A percentile compares a stretch with the other conserved stretches of the same genome.
phyloP scores from a whole-genome alignment of 2,888 invertebrate species.

The Eilema sororculum region DNA sequence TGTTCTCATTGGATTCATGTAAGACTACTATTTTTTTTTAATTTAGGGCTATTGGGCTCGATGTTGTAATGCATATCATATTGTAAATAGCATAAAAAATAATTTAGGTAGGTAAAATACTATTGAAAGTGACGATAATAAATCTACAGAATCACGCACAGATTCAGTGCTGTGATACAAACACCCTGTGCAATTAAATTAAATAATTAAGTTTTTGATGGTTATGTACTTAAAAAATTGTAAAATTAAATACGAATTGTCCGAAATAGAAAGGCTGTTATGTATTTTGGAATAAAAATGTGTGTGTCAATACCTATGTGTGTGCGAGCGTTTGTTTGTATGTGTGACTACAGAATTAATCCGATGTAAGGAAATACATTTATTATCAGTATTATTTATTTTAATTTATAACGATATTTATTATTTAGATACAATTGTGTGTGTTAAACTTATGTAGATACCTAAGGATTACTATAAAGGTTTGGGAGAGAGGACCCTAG shows the following conservation, averaged over 20 bases:
- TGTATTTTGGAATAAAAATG: background rate
- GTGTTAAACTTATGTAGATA: no score
- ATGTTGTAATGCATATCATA: background rate
- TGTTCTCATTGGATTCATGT: background rate
- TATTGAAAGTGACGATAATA: no score
- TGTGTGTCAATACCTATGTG: background rate
- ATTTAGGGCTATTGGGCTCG: background rate
- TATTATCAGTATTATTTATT: slow-evolving; percentile 24
- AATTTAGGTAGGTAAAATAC: background rate
- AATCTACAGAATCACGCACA: no score
- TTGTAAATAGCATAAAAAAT: background rate
- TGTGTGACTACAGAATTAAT: background rate
- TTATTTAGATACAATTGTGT: no score
- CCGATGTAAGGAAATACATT: background rate
- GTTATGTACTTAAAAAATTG: background rate
- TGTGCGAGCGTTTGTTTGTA: background rate
- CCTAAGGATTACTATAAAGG: no score
- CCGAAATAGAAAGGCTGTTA: background rate
- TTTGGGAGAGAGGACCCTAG: no score
- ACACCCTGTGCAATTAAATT: no score
- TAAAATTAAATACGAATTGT: background rate
- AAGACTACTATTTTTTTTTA: background rate
- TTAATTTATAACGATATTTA: background rate
- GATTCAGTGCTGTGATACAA: no score
- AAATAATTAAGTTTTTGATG: background rate